phyloP scores from a whole-genome alignment of 2,113 vertebrate species.

The Psephotus haematonotus region DNA sequence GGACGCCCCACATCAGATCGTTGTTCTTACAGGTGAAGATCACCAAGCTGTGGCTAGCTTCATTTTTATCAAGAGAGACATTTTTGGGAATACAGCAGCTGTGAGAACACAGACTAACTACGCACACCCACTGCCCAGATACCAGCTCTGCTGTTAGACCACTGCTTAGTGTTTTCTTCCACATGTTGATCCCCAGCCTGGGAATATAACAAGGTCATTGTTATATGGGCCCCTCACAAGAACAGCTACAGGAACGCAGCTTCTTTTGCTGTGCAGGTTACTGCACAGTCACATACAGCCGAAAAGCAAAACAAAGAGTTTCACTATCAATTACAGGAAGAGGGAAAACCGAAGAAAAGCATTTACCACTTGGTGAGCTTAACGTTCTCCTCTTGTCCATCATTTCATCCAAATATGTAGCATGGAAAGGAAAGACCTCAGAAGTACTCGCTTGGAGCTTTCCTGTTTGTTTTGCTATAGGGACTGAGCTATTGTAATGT shows the following conservation, averaged over 20 bases:
- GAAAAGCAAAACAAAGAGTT: not conserved
- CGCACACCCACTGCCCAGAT: not conserved
- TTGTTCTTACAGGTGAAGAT: not conserved
- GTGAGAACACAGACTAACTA: not conserved
- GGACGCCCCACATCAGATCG: not conserved
- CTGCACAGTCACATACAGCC: not conserved
- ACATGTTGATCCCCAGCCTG: fast-evolving
- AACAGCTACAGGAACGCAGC: not conserved
- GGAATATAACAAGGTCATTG: not conserved
- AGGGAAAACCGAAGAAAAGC: not conserved
- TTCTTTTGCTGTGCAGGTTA: not conserved
- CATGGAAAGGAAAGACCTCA: not conserved
- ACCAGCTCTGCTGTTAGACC: not conserved
- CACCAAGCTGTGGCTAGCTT: not conserved
- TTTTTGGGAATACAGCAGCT: not conserved
- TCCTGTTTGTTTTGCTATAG: not conserved
- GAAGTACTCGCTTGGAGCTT: not conserved
- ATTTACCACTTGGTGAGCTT: not conserved
- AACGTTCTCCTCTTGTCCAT: not conserved
- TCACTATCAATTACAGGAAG: not conserved
- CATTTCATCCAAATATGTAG: fast-evolving
- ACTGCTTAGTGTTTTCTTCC: not conserved
- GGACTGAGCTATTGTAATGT: not conserved
- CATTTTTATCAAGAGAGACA: not conserved
- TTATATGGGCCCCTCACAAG: not conserved